Evolutionary conservation across 2,113 vertebrate genomes (phyloP), one percentile per base, ranked within the genome.

Genomic region (Sylvilagus bachmani): DNA sequence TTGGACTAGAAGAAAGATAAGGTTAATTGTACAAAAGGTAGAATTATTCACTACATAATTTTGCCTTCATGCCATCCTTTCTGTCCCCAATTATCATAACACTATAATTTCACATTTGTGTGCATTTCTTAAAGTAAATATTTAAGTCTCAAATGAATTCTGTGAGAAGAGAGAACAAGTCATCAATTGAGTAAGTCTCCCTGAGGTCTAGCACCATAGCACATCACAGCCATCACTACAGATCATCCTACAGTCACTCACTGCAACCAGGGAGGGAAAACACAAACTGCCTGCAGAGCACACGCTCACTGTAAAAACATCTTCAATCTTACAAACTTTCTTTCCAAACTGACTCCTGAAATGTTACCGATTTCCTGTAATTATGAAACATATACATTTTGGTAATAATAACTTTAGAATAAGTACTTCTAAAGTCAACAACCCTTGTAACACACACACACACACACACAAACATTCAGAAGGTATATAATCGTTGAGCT

Each of bases 1-100:
- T 99, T 51, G 99, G 98, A 98, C 99, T 99, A 96, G 94, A 98
- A 98, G 90, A 96, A 98, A 97, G 97, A 97, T 49, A 98, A 88
- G 77, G 16, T 97, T 93, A 97, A 97, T 88, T 96, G 91, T 88
- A 97, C 71, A 97, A 94, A 95, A 95, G 25, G 83, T 74, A 81
- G 95, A 58, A 96, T 36, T 79, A 89, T 80, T 94, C 67, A 77
- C 89, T 96, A 95, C 36, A 10, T 82, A 96, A 91, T 51, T 86
- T 93, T 80, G 74, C 75, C 25, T 83, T 67, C 13, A 36, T 13
- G 36, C 27, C 16, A 75, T 93, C 73, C 71, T 90, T 55, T 73
- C 44, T 94, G 36, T 8, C 51, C 25, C 64, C 79, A 78, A 44
- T 0, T 69, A 38, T n/a, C 87, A 84, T 22, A 33, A 77, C 31